Base-by-base conservation (phyloP, 2,113 vertebrate species). In the Daboia siamensis region DNA sequence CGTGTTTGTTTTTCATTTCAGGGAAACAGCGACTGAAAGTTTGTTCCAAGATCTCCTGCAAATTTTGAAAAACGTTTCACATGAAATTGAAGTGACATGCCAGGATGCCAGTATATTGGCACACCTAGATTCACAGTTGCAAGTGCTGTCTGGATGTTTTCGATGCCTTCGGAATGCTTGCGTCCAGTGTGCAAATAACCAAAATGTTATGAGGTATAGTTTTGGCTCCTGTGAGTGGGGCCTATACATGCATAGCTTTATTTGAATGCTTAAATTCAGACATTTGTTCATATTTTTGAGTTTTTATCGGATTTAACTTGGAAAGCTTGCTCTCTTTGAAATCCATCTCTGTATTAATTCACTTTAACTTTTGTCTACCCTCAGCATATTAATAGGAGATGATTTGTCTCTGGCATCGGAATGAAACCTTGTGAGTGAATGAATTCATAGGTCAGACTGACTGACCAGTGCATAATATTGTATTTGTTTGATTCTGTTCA, bases 131-230 rank as follows among this genome's bases (percentile, higher is more conserved):
- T 89, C 93, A 87, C 96, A 93, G 85, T 96, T 99, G 89, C 97
- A 98, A 97, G 52, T 99, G 1, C 90, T 95, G 0, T 97, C 98
- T 0, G 99, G 99, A 85, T 99, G 99, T 95, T 99, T 99, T 97
- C 96, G 99, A 80, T 98, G 98, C n/a, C 98, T 98, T 57, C 98
- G 99, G 92, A 99, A 99, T 56, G 97, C 99, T 1, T 99, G 99
- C 15, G 98, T 98, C 0, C 97, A 98, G 93, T 99, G 98, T 94
- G 61, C 95, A 56, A 97, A 94, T 89, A 99, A 99, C 96, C 99
- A 99, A 90, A 93, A 95, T 23, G 24, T 97, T 52, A 97, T 99
- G 96, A 98, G 99, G 99, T 99, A 96, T 5, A 91, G 86, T 90
- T 91, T 3, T 86, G 52, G 57, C 89, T 69, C 4, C n/a, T 29